Base-by-base conservation (phyloP, 2,113 vertebrate species). In the Eublepharis macularius region DNA sequence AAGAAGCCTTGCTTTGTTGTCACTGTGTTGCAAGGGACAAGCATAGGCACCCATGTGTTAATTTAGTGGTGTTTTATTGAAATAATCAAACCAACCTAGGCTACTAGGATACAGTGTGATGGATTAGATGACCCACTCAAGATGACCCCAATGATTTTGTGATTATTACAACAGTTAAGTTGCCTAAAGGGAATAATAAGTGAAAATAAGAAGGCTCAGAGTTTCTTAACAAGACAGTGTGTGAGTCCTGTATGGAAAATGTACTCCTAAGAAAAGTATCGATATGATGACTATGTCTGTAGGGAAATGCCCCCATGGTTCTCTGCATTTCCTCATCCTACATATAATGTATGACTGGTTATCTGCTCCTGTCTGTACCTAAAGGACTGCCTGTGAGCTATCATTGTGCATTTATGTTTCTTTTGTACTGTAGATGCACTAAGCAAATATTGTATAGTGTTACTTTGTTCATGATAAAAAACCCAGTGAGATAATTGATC, bases 71-170 rank as follows among this genome's bases (percentile, higher is more conserved):
- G 88, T 32, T 76, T 70, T 85, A 60, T n/a, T n/a, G 57, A 89
- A 92, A 88, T 60, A 86, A 90, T 77, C 83, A 14, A 57, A 91
- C 89, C 79, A 92, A 80, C 77, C 32, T 39, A 68, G 21, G 73
- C 10, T 24, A 12, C 83, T 43, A 80, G 87, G 84, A 90, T 90
- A 85, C 85, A 88, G 49, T 9, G 49, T 91, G 83, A 88, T 84
- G 88, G 87, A 80, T 34, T 1, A 79, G 70, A n/a, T 43, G 29
- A 74, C 17, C 13, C 79, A 10, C 32, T 77, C 76, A 76, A 80
- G 36, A 87, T 81, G 87, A 76, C 83, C 76, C 82, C 82, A 85
- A 88, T 88, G 63, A 84, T 83, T 90, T 8, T 90, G 1, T 78
- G 74, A 74, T 81, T 84, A 88, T 13, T 32, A 79, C 54, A 69